Conservation (phyloP, 2,888 invertebrate species). For the Leptinotarsa juncta region DNA sequence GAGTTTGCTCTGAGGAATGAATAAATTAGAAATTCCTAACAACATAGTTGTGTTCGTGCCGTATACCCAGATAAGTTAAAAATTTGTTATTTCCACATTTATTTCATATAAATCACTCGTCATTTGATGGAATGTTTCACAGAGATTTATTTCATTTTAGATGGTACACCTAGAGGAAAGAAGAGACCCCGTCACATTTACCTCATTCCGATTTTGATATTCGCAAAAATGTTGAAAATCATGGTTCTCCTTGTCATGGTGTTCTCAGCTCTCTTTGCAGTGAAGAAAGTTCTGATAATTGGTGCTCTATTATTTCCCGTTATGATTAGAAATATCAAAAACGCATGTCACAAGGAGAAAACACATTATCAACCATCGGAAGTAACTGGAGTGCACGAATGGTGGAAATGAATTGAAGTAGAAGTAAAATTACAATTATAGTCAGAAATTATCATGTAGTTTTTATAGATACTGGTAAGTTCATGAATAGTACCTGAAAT, state of each 20-base stretch:
- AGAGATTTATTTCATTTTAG: slow-evolving; percentile 26
- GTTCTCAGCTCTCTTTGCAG: slow-evolving; percentile 72
- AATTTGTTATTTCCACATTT: slow-evolving; percentile 28
- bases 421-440: neutral
- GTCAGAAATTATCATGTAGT: neutral
- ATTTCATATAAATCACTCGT: neutral
- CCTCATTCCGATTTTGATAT: slow-evolving; percentile 68
- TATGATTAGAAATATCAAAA: slow-evolving; percentile 50
- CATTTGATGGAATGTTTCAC: neutral
- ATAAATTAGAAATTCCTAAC: too few relatives aligned
- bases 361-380: slow-evolving; percentile 8
- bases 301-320: slow-evolving; percentile 72
- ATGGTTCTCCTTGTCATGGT: slow-evolving; percentile 74
- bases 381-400: neutral
- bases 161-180: slow-evolving; percentile 28
- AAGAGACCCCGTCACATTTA: slow-evolving; percentile 32
- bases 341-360: slow-evolving; percentile 38
- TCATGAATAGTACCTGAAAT: neutral
- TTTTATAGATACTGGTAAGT: too few relatives aligned
- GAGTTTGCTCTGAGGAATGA: too few relatives aligned
- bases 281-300: slow-evolving; percentile 74
- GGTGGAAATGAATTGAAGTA: slow-evolving; percentile 12
- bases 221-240: slow-evolving; percentile 69
- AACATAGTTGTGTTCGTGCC: neutral
- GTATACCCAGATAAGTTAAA: slow-evolving; percentile 31